phyloP scores from a whole-genome alignment of 2,888 invertebrate species.

The Microchrysa polita region DNA sequence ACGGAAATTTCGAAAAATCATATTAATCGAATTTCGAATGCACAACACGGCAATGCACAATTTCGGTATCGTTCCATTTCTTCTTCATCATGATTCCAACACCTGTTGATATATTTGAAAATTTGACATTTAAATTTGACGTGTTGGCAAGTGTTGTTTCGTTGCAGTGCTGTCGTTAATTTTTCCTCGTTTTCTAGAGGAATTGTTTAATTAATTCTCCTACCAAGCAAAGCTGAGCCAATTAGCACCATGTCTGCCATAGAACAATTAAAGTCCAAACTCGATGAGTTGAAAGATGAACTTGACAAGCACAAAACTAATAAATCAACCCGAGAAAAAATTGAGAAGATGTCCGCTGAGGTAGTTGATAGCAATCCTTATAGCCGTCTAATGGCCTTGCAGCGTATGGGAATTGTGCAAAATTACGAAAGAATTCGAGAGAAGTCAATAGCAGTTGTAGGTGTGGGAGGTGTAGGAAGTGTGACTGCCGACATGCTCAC shows the following conservation, averaged over 20 bases:
- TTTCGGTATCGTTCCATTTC: too few relatives aligned
- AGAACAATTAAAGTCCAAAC: constrained; percentile 70
- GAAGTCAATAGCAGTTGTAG: constrained; percentile 91
- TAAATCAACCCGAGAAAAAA: constrained; percentile 71
- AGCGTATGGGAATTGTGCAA: constrained; percentile 98
- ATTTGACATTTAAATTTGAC: constrained; percentile 20
- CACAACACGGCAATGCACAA: too few relatives aligned
- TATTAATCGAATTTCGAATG: too few relatives aligned
- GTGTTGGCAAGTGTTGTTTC: constrained; percentile 9
- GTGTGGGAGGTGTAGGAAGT: constrained; percentile 99
- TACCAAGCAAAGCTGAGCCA: constrained; percentile 41
- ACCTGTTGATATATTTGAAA: neutral
- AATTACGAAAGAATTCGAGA: constrained; percentile 95
- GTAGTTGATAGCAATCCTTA: constrained; percentile 99
- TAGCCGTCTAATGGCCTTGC: constrained; percentile 97
- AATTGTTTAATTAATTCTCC: neutral
- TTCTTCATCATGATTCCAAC: too few relatives aligned
- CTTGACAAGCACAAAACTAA: constrained; percentile 64
- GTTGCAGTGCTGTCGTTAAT: neutral
- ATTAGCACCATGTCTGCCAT: constrained; percentile 67
- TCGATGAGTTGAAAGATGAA: constrained; percentile 73
- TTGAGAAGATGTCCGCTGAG: constrained; percentile 91
- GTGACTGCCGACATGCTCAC: constrained; percentile 99
- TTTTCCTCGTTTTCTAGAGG: too few relatives aligned
- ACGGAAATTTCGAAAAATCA: too few relatives aligned